These are phyloP conservation scores for Sycophila sp. DNA, from an alignment of 1,140 invertebrate species.

Conservation along the genomic window DNA sequence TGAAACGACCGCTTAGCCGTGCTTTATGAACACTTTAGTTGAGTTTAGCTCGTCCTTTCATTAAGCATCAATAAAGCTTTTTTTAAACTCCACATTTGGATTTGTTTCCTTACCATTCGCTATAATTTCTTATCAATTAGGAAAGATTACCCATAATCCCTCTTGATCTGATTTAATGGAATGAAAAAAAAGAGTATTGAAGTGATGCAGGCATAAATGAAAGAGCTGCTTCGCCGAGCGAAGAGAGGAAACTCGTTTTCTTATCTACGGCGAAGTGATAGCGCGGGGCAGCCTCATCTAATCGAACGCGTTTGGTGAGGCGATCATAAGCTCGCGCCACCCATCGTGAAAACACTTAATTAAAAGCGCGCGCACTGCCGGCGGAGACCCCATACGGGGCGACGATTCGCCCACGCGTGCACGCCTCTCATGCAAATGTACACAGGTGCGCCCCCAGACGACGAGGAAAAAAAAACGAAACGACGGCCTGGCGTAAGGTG, in stretches of 20 bases:
- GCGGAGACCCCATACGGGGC: conserved; percentile 18
- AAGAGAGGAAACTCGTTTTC: no score
- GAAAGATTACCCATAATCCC: no score
- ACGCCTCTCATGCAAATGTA: conserved; percentile 53
- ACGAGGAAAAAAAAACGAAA: conserved; percentile 40
- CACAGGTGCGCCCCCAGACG: conserved; percentile 46
- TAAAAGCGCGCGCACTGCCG: conserved; percentile 39
- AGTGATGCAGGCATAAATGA: no score
- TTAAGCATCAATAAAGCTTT: no score
- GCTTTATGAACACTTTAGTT: background rate
- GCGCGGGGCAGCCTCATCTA: background rate
- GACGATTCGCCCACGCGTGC: conserved; percentile 38
- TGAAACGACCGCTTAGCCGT: background rate
- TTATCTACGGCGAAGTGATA: no score
- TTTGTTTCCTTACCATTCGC: no score
- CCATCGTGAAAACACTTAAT: conserved; percentile 52
- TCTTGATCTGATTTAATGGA: no score
- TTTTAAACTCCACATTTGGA: no score
- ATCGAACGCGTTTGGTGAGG: background rate
- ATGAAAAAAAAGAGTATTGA: no score
- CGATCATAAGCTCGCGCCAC: conserved; percentile 38
- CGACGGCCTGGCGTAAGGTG: conserved; percentile 33
- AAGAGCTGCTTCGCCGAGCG: no score
- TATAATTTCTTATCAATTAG: no score
- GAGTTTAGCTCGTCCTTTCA: no score